Evolutionary conservation across 53 echinoderm and acorn worm genomes (phyloP), one percentile per base, ranked within the genome.

Genomic region (Echinometra lucunter): DNA sequence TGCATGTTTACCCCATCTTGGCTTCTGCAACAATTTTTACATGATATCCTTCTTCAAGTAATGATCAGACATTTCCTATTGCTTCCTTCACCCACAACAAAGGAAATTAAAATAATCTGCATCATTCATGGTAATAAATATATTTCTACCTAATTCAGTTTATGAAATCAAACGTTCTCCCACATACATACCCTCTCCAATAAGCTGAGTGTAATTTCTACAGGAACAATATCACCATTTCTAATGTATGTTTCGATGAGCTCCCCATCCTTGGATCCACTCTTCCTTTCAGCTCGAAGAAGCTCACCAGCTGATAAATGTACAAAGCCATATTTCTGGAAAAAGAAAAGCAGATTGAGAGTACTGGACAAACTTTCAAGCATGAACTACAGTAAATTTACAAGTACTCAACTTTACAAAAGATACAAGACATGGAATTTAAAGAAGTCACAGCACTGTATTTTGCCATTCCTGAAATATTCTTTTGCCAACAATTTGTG

Each of bases 271-370:
- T 97, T 91, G 15, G 99, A 98, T 7, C 96, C 97, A 56, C 97
- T 96, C 10, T 94, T 82, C 44, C 98, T 97, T 72, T 98, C 99
- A 45, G 95, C 97, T 95, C 99, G 91, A 37, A 98, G 94, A 44
- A 98, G 96, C 17, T 98, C 99, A 19, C 99, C 99, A 30, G 99
- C 99, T 42, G 99, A 98, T 56, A 98, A 89, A 91, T 98, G 99
- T 23, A 96, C 89, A 82, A 98, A 98, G n/a, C 96, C 97, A 96
- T 96, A 98, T 32, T 98, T 95, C 99, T 98, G 92, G 57, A 25
- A 17, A 82, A 92, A 91, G 56, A 44, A 28, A 66, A 89, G 53
- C n/a, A n/a, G n/a, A n/a, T n/a, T n/a, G n/a, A n/a, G n/a, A n/a
- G n/a, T n/a, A n/a, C n/a, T n/a, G n/a, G n/a, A n/a, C n/a, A n/a